Base-by-base conservation (phyloP, 37 sponge, comb jelly and placozoan genomes). In the Beroe ovata region DNA sequence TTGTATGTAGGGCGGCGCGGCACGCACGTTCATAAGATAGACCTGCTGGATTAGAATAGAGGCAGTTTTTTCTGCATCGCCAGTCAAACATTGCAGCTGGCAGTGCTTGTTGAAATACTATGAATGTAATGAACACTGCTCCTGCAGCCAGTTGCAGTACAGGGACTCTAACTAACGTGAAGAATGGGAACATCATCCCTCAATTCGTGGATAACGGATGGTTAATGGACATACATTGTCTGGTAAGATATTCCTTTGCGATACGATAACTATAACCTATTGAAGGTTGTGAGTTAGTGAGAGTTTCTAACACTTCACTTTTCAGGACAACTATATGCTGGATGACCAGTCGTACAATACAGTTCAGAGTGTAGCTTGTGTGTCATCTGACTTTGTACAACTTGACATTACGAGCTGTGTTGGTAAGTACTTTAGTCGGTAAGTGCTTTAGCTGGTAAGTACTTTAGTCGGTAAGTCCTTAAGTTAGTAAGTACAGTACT, bases 241-340 rank as follows among this genome's bases (percentile, higher is more conserved):
- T 40, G 42, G 84, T 77, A 77, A 38, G 84, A 35, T 30, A 58
- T 58, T 58, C 11, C 16, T 58, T 58, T 16, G n/a, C n/a, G n/a
- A n/a, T n/a, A n/a, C n/a, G n/a, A n/a, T n/a, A n/a, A n/a, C n/a
- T n/a, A n/a, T n/a, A n/a, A n/a, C n/a, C n/a, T n/a, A n/a, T n/a
- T n/a, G n/a, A n/a, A n/a, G n/a, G n/a, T n/a, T n/a, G n/a, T n/a
- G n/a, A n/a, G n/a, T n/a, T n/a, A n/a, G n/a, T n/a, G n/a, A n/a
- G n/a, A n/a, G n/a, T n/a, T n/a, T n/a, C n/a, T n/a, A n/a, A n/a
- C n/a, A n/a, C n/a, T n/a, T n/a, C n/a, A n/a, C n/a, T n/a, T 40
- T 41, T 19, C 47, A 77, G 84, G 84, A 39, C 6, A 42, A 77
- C 84, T 77, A 40, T 29, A 77, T 77, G 42, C 47, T 77, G 54